Evolutionary conservation across 2,113 vertebrate species (phyloP).

Genomic region (Candoia aspera): DNA sequence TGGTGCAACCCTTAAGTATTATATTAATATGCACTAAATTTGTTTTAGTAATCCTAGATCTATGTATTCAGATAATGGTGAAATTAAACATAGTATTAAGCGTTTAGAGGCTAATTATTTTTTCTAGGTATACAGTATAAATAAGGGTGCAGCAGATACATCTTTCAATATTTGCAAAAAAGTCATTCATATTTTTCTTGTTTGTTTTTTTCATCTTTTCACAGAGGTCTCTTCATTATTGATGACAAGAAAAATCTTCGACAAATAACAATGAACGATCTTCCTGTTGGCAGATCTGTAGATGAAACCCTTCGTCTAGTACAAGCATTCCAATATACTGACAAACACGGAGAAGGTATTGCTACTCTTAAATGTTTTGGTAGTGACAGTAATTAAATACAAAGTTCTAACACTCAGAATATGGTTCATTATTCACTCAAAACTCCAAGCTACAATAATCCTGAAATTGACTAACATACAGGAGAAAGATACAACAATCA

Average conservation of each 20-base stretch:
- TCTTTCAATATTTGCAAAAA: background rate
- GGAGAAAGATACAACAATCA: too few relatives aligned
- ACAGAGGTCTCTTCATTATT: conserved; percentile 95
- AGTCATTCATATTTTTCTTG: background rate
- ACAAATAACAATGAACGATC: conserved; percentile 97
- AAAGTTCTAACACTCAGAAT: background rate
- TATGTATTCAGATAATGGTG: background rate
- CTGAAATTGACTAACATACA: too few relatives aligned
- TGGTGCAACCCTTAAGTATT: background rate
- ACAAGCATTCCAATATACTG: conserved; percentile 96
- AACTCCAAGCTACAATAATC: background rate
- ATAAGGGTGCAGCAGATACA: background rate
- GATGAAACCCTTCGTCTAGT: conserved; percentile 94
- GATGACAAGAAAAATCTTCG: conserved; percentile 90
- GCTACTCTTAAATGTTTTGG: conserved; percentile 20
- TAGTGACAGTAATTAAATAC: background rate
- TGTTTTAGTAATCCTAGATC: background rate
- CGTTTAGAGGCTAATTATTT: background rate
- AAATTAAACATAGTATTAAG: background rate
- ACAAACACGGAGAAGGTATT: conserved; percentile 95
- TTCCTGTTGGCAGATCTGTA: conserved; percentile 94
- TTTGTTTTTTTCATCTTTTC: conserved; percentile 41
- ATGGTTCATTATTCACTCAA: background rate
- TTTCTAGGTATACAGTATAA: background rate
- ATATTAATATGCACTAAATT: background rate